Base-by-base conservation (phyloP, 2,797 vertebrate species). In the Loriculus beryllinus region DNA sequence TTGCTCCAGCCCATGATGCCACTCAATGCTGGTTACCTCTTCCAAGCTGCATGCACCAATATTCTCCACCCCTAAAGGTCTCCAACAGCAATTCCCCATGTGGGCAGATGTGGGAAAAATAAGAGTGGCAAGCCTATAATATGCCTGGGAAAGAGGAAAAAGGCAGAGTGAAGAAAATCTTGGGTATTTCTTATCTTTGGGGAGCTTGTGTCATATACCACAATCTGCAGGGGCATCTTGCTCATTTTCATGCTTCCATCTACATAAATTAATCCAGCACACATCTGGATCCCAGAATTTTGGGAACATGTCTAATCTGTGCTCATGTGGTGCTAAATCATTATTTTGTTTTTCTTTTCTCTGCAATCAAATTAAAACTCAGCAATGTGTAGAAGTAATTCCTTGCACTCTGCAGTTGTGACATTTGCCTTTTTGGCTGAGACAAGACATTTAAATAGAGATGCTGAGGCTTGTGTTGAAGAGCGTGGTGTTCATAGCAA, bases 341-440 rank as follows among this genome's bases (percentile, higher is more conserved):
- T 57, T 72, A 57, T 56, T 92, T 91, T 62, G 4, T 40, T 91
- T 85, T 60, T 19, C 16, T 88, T 86, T 75, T 60, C n/a, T 92
- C 81, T 78, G 39, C 16, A 88, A 39, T 60, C 52, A 86, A 89
- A 82, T 87, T 91, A 85, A 94, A 93, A 83, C 64, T 82, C 82
- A 91, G 48, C 42, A 82, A 51, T 31, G n/a, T 84, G 59, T 70
- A 48, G 62, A 77, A 87, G 51, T 43, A 92, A 74, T 51, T 92
- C 56, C 57, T 95, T 64, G 60, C 26, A 25, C 69, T 90, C 40
- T 31, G 52, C 28, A 49, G 12, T 64, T 90, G 45, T 69, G 86
- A 31, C 54, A 51, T 80, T 92, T 75, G 76, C n/a, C 48, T 90
- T 94, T 95, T 85, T 70, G 71, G 25, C 57, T 78, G 72, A 88